Evolutionary conservation across 1,140 invertebrate genomes (phyloP), one percentile per base, ranked within the genome.

Genomic region (Drosophila kepulauana): DNA sequence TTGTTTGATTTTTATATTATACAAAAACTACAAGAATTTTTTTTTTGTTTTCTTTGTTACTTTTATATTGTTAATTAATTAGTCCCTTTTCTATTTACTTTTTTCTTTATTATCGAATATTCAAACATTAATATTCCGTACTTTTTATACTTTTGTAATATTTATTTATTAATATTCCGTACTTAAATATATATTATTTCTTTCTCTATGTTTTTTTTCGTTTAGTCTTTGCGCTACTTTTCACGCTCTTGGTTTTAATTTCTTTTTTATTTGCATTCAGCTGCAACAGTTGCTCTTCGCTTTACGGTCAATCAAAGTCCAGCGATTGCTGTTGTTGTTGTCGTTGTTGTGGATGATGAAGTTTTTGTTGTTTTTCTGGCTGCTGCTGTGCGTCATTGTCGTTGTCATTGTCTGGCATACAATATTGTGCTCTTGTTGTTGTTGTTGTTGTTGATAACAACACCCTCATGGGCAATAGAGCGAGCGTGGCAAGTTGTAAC

Each of bases 401-500:
- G 68, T 72, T 30, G 57, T 48, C 46, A 58, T 54, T 61, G 57
- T 68, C 58, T 72, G 49, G 25, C 28, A 46, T 38, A 58, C 54
- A 43, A 56, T 73, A 61, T 76, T 75, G 68, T 77, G 72, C 28
- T 65, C 62, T 5, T 77, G 71, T n/a, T 46, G 25, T 38, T 65
- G 11, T 20, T 54, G 43, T 57, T 66, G 30, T 20, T 10, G 48
- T 67, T 72, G 70, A 78, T 80, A 82, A 82, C 80, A 81, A 81
- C 80, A 82, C 80, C 80, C 80, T 79, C 35, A 81, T 78, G 80
- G 78, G 66, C 71, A 82, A 82, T 82, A 78, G 58, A 75, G 67
- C 51, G 35, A 25, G 33, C 10, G 57, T 20, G 8, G 45, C 43
- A 35, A 30, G 58, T 43, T 13, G 51, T 38, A 46, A 25, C 38